These are phyloP conservation scores for Lagorchestes hirsutus DNA, from an alignment of 2,797 vertebrate genomes.

Conservation along the genomic window DNA sequence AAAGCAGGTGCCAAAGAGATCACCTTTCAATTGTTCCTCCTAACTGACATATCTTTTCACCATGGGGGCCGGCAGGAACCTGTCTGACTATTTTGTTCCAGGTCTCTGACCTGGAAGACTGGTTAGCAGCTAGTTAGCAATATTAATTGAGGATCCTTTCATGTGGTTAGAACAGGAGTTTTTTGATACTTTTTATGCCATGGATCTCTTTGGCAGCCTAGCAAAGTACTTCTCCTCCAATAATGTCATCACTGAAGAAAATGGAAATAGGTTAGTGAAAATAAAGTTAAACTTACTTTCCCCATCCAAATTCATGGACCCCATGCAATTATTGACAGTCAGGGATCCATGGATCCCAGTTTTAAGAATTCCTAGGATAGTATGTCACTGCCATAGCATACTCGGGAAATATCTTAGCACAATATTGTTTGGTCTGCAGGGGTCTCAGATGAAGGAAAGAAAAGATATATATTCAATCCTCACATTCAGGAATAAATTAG, in stretches of 20 bases:
- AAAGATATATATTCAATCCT: not conserved
- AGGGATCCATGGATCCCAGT: not conserved
- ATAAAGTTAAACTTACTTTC: not conserved
- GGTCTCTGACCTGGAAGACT: not conserved
- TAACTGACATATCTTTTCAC: conserved; percentile 27
- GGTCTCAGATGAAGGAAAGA: not conserved
- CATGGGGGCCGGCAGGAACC: conserved; percentile 1
- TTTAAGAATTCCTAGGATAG: not conserved
- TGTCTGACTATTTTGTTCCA: not conserved
- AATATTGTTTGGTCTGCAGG: not conserved
- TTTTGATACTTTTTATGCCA: not conserved
- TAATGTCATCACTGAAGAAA: not conserved
- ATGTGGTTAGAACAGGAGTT: not conserved
- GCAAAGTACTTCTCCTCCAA: not conserved
- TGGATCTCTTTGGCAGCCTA: not conserved
- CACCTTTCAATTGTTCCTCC: not conserved
- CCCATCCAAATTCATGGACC: not conserved
- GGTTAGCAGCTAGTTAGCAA: not conserved
- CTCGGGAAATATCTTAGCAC: not conserved
- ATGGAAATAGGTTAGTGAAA: not conserved
- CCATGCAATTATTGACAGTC: not conserved
- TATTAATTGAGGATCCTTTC: not conserved
- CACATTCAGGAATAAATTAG: not conserved
- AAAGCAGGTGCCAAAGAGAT: not conserved
- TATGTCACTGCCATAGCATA: not conserved